phyloP scores from a whole-genome alignment of 1,140 invertebrate genomes.

The Sarcophaga bullata region DNA sequence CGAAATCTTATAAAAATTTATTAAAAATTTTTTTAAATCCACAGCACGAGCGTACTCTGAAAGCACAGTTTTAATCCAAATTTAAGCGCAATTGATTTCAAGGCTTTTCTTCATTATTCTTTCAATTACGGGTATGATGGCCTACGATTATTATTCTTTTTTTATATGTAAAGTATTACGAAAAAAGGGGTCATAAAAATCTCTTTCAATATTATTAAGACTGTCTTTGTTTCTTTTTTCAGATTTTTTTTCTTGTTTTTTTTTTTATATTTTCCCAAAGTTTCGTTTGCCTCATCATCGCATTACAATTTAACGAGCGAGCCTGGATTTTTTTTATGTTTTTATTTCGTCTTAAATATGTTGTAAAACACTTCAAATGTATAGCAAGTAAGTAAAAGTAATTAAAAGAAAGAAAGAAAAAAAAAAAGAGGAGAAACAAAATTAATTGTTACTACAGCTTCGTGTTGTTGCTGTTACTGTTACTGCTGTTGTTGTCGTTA shows the following conservation, averaged over 20 bases:
- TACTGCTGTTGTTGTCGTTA: neutral
- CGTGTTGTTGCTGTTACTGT: neutral
- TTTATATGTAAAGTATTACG: neutral
- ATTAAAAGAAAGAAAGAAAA: neutral
- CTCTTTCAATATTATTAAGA: neutral
- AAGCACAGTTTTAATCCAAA: too few species aligned
- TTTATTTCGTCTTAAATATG: constrained; percentile 23
- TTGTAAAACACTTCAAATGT: constrained; percentile 11
- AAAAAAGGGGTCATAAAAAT: neutral
- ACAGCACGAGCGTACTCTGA: too few species aligned
- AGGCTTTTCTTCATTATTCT: too few species aligned
- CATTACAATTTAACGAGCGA: neutral
- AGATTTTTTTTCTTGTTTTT: neutral
- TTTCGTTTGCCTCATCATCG: neutral
- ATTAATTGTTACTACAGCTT: constrained; percentile 5
- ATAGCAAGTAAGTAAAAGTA: neutral
- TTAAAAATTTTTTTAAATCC: too few species aligned
- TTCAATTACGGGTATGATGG: too few species aligned
- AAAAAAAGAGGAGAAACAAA: neutral
- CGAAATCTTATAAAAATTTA: too few species aligned
- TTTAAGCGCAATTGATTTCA: too few species aligned
- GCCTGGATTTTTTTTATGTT: neutral
- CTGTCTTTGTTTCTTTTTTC: neutral
- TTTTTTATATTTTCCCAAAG: neutral
- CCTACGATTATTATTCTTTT: too few species aligned